phyloP scores from a whole-genome alignment of 1,140 invertebrate genomes.

The Calliopsis andreniformis region DNA sequence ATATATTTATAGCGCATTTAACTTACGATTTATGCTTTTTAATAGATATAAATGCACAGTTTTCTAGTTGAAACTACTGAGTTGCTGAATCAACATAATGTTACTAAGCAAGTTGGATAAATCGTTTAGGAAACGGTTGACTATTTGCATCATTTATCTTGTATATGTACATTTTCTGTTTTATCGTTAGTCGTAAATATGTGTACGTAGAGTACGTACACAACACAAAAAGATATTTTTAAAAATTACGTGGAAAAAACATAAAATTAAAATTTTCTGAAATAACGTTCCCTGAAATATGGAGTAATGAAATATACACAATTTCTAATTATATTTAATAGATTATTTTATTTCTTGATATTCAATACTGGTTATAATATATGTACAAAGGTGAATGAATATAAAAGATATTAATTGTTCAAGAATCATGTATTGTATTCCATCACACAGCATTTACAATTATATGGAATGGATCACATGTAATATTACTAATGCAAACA shows the following conservation, averaged over 20 bases:
- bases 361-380: neutral
- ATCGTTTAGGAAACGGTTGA: neutral
- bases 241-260: too few relatives aligned
- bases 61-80: too few relatives aligned
- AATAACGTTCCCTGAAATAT: too few relatives aligned
- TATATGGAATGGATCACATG: neutral
- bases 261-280: too few relatives aligned
- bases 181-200: too few relatives aligned
- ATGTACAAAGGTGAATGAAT: neutral
- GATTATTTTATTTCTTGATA: neutral
- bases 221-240: too few relatives aligned
- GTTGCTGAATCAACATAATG: conserved; percentile 2
- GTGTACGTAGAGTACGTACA: too few relatives aligned
- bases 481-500: neutral
- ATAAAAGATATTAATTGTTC: neutral
- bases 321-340: neutral
- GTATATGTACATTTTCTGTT: too few relatives aligned
- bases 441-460: conserved; percentile 12
- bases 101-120: conserved; percentile 20
- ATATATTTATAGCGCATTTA: too few relatives aligned
- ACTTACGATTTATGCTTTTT: too few relatives aligned
- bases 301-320: too few relatives aligned
- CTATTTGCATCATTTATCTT: neutral
- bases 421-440: conserved; percentile 12
- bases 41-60: too few relatives aligned